Percentiles rank a stretch among this genome's conserved stretches.
phyloP scores from a whole-genome alignment of 1,140 invertebrate genomes.

The Eumeta japonica region DNA sequence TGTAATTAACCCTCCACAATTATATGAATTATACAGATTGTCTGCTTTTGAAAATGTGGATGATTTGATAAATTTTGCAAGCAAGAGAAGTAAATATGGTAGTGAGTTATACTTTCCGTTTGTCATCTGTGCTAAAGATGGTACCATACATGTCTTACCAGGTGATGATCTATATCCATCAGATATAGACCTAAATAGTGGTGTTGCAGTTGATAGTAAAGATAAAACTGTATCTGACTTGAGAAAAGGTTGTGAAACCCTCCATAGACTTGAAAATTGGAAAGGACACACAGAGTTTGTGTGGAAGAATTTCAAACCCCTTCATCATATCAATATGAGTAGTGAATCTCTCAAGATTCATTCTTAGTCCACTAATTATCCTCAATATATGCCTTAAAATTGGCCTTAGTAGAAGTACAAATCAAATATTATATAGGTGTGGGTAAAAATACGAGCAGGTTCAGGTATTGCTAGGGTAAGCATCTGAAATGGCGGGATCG shows the following conservation, averaged over 20 bases:
- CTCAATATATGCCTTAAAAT: conserved; percentile 23
- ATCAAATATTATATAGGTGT: conserved; percentile 7
- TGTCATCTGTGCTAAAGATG: conserved; percentile 28
- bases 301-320: conserved; percentile 29
- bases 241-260: conserved; percentile 17
- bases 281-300: conserved; percentile 15
- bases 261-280: conserved; percentile 26
- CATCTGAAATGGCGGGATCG: conserved; percentile 39
- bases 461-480: too few relatives aligned
- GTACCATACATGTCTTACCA: conserved; percentile 27
- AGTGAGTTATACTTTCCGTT: conserved; percentile 29
- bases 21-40: conserved; percentile 35
- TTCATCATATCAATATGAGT: conserved; percentile 42
- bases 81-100: conserved; percentile 24
- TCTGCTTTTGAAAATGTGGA: conserved; percentile 21
- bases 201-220: conserved; percentile 14
- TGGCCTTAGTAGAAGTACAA: conserved; percentile 30
- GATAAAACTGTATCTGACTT: conserved; percentile 30
- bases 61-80: conserved; percentile 28
- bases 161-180: conserved; percentile 42
- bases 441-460: background rate
- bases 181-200: conserved; percentile 31
- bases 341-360: conserved; percentile 10
- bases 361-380: conserved; percentile 9
- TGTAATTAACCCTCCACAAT: conserved; percentile 33